phyloP scores from a whole-genome alignment of 2,113 vertebrate genomes.

The Siphamia tubifer region DNA sequence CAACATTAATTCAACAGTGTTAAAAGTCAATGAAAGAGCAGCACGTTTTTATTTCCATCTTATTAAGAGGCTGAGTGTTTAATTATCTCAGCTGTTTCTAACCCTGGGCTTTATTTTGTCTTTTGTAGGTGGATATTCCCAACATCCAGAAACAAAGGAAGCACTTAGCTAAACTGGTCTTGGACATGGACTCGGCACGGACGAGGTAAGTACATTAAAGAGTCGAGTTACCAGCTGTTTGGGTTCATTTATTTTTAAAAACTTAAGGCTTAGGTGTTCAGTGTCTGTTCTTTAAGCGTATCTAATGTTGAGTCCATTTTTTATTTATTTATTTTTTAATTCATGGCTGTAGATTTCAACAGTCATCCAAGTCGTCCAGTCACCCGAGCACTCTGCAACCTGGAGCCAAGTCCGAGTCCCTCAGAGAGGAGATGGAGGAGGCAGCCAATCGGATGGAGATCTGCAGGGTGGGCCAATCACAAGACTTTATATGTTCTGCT shows the following conservation, averaged over 20 bases:
- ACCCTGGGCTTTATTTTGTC: conserved; percentile 30
- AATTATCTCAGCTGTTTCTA: background rate
- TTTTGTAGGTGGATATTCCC: conserved; percentile 91
- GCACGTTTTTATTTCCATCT: background rate
- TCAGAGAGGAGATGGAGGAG: conserved; percentile 99
- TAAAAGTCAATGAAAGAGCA: background rate
- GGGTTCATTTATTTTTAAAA: background rate
- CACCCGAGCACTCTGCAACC: conserved; percentile 91
- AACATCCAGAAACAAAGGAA: conserved; percentile 99
- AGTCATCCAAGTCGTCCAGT: conserved; percentile 94
- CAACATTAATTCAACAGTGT: background rate
- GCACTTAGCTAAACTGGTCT: conserved; percentile 95
- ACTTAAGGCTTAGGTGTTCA: background rate
- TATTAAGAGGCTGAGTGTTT: background rate
- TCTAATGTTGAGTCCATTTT: background rate
- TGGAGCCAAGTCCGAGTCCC: conserved; percentile 92
- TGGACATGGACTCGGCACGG: conserved; percentile 98
- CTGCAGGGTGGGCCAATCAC: conserved; percentile 86
- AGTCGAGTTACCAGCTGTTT: background rate
- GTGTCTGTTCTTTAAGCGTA: background rate
- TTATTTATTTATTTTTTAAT: background rate
- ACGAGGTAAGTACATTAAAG: conserved; percentile 80
- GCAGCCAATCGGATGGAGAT: conserved; percentile 98
- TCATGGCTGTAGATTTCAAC: conserved; percentile 87
- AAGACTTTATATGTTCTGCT: background rate